These are phyloP conservation scores for Leptura quadrifasciata DNA, from an alignment of 2,888 invertebrate genomes.

Conservation along the genomic window DNA sequence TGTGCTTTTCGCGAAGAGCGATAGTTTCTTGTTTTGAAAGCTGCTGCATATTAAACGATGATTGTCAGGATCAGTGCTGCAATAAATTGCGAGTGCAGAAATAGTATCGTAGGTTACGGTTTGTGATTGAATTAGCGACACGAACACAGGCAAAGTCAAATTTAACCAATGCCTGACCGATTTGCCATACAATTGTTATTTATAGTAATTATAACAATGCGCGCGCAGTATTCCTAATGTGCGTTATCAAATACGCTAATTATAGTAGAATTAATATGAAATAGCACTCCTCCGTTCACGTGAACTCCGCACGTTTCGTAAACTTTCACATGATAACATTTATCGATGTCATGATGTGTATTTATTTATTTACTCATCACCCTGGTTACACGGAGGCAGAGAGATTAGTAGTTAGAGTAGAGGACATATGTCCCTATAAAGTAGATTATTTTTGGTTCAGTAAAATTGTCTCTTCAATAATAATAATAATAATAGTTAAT, in stretches of 20 bases:
- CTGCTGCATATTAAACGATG: conserved; percentile 76
- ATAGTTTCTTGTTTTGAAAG: conserved; percentile 89
- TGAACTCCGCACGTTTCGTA: conserved; percentile 36
- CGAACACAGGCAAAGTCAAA: conserved; percentile 37
- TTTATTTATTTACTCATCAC: conserved; percentile 18
- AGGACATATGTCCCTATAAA: too few species aligned
- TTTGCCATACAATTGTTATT: conserved; percentile 40
- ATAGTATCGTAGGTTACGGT: conserved; percentile 10
- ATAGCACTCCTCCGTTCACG: conserved; percentile 34
- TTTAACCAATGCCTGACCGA: conserved; percentile 37
- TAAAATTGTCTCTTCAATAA: too few species aligned
- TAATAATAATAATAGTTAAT: too few species aligned
- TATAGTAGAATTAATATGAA: conserved; percentile 16
- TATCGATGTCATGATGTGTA: not conserved
- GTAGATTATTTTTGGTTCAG: too few species aligned
- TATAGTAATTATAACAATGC: conserved; percentile 43
- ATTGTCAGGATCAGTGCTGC: not conserved
- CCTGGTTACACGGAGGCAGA: not conserved
- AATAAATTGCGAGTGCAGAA: not conserved
- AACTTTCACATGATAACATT: conserved; percentile 20
- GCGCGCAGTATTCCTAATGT: conserved; percentile 37
- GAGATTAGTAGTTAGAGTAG: not conserved
- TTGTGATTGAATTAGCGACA: conserved; percentile 7
- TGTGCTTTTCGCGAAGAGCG: conserved; percentile 85
- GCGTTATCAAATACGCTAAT: conserved; percentile 23